Conservation (phyloP, 2,113 vertebrate species). For the Macquaria australasica region DNA sequence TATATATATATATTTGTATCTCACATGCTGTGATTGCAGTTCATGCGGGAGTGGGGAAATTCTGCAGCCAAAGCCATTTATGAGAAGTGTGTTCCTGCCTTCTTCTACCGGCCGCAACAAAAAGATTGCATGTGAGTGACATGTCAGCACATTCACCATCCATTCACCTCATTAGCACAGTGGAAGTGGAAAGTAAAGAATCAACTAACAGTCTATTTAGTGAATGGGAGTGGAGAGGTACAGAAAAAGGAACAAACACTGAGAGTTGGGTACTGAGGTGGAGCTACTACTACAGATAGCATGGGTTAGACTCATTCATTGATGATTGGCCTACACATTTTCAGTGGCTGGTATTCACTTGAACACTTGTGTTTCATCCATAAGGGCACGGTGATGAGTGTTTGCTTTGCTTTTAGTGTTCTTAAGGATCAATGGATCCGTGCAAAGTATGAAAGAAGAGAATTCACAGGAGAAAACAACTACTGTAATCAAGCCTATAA, state of each 20-base stretch:
- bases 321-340: not conserved
- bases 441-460: slow-evolving; percentile 93
- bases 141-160: not conserved
- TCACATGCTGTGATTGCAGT: slow-evolving; percentile 79
- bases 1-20: no score
- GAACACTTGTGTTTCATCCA: not conserved
- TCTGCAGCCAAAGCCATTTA: slow-evolving; percentile 85
- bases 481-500: slow-evolving; percentile 68
- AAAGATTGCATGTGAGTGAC: slow-evolving; percentile 90
- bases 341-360: not conserved
- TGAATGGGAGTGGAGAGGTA: slow-evolving; percentile 29
- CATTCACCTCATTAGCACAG: slow-evolving; percentile 15
- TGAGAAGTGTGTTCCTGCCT: slow-evolving; percentile 89
- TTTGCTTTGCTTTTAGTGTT: slow-evolving; percentile 81
- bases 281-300: not conserved
- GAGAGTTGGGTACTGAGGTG: not conserved
- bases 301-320: slow-evolving; percentile 5
- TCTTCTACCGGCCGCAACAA: slow-evolving; percentile 89
- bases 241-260: slow-evolving; percentile 44
- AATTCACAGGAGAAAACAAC: slow-evolving; percentile 87
- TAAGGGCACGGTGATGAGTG: not conserved
- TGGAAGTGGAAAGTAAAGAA: slow-evolving; percentile 37
- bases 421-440: slow-evolving; percentile 95
- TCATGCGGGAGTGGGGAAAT: slow-evolving; percentile 90
- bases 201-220: slow-evolving; percentile 18